Evolutionary conservation across 2,797 vertebrate genomes (phyloP).

Genomic region (Sphenopsis melanotis): DNA sequence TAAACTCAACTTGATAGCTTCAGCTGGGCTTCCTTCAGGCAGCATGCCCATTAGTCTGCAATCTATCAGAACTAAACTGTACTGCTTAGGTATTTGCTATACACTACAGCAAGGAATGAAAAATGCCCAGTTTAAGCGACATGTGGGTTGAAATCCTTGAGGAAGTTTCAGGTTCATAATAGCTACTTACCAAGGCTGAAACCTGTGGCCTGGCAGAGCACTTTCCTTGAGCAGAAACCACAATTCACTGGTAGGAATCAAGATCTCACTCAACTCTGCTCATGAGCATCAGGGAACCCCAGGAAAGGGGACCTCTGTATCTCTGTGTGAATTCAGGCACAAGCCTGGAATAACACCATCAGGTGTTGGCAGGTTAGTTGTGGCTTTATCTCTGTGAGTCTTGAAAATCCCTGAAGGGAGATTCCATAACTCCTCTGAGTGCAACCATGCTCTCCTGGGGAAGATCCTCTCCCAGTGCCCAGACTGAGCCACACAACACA

Average conservation of each 20-base stretch:
- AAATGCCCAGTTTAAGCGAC: background rate
- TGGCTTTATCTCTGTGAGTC: rapidly evolving
- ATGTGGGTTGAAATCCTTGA: rapidly evolving
- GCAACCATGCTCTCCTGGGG: background rate
- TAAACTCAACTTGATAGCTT: background rate
- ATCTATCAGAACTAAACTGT: background rate
- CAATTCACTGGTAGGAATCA: background rate
- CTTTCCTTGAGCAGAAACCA: background rate
- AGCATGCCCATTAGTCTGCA: background rate
- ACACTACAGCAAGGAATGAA: background rate
- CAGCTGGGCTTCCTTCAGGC: background rate
- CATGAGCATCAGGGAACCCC: background rate
- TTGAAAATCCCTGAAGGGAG: background rate
- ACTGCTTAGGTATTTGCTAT: background rate
- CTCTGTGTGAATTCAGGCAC: background rate
- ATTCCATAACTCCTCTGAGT: background rate
- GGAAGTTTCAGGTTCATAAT: background rate
- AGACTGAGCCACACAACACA: background rate
- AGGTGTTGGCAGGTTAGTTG: background rate
- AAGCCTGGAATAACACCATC: background rate
- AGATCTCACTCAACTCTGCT: background rate
- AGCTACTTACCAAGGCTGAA: background rate
- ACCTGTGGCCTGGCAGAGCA: background rate
- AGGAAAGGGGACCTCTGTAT: background rate
- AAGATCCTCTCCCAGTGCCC: background rate